Conservation (phyloP, 2,797 vertebrate species). For the Garrulus glandarius region DNA sequence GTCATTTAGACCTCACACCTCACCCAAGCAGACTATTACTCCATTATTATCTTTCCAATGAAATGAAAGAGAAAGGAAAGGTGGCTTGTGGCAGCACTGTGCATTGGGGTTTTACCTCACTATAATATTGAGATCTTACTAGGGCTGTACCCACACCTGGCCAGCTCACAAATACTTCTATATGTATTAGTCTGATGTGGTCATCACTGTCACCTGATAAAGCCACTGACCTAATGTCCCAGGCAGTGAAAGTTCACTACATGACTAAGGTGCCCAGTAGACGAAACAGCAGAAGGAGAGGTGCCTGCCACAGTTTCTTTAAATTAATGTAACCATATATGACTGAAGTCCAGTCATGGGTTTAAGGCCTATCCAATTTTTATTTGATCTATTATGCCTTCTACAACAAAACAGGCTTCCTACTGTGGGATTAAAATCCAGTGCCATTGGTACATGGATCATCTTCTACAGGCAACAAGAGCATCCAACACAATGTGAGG, state of each 20-base stretch:
- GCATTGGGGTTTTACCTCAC: background rate
- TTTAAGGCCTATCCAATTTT: background rate
- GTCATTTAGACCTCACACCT: background rate
- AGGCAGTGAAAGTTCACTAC: background rate
- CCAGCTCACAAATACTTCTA: background rate
- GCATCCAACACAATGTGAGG: background rate
- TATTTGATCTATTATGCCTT: background rate
- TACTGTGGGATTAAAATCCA: background rate
- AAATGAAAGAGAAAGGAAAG: background rate
- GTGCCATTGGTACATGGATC: background rate
- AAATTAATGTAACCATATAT: background rate
- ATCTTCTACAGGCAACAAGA: background rate
- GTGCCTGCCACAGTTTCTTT: background rate
- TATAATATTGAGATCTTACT: background rate
- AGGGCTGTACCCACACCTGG: background rate
- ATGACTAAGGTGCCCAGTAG: background rate
- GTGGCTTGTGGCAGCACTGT: accelerated
- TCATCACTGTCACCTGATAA: background rate
- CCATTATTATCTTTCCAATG: background rate
- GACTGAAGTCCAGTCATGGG: background rate
- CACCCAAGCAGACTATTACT: background rate
- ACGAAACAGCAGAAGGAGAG: background rate
- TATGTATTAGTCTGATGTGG: background rate
- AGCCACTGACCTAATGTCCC: background rate
- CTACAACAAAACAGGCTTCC: background rate